Evolutionary conservation across 2,113 vertebrate species (phyloP).

Genomic region (Ranitomeya variabilis): DNA sequence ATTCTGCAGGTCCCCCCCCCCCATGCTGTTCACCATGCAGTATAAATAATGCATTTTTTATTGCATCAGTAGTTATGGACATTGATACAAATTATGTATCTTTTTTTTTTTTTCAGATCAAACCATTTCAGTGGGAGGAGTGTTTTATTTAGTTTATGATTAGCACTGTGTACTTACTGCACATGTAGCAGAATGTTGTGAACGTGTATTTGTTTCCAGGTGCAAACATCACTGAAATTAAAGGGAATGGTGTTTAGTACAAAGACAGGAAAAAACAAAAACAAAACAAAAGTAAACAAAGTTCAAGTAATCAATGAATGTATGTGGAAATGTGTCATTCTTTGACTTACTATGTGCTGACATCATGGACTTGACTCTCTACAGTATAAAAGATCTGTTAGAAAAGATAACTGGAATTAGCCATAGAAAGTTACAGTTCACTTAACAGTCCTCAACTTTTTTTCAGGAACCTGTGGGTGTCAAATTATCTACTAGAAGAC

Average conservation of each 20-base stretch:
- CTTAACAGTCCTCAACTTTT: neutral
- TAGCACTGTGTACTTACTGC: conserved; percentile 27
- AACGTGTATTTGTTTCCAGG: conserved; percentile 16
- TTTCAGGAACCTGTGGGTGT: neutral
- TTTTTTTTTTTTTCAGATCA: too few species aligned
- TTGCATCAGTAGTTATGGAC: too few species aligned
- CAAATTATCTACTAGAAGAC: too few species aligned
- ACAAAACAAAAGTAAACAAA: too few species aligned
- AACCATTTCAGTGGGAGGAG: too few species aligned
- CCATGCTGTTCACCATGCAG: too few species aligned
- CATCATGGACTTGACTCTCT: neutral
- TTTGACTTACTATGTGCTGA: conserved; percentile 26
- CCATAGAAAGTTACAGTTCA: neutral
- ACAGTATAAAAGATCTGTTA: conserved; percentile 33
- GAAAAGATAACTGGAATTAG: neutral
- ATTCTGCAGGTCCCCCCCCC: too few species aligned
- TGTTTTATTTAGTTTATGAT: too few species aligned
- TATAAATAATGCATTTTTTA: too few species aligned
- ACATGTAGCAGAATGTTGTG: conserved; percentile 37
- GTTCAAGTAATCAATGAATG: too few species aligned
- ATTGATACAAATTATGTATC: too few species aligned
- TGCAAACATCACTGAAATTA: conserved; percentile 37
- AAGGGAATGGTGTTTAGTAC: neutral
- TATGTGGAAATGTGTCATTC: neutral
- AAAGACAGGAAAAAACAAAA: too few species aligned